Percentiles rank a stretch among this genome's conserved stretches.
phyloP scores from a whole-genome alignment of 2,888 invertebrate species.

The Lobophora halterata region DNA sequence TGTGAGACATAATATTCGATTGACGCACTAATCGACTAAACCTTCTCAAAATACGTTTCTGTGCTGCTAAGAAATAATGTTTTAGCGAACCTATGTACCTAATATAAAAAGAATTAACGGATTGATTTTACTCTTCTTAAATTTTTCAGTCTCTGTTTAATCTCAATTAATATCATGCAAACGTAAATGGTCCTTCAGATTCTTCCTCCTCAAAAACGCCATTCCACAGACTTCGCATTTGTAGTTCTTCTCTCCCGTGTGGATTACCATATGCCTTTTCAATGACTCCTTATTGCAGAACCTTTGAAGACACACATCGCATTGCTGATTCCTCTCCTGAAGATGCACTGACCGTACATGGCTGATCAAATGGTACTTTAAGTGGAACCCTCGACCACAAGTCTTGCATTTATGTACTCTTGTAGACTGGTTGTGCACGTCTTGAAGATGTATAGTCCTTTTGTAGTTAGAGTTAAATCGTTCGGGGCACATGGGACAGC shows the following conservation, averaged over 20 bases:
- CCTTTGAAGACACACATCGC: conserved; percentile 74
- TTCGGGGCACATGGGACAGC: conserved; percentile 72
- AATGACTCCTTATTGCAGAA: conserved; percentile 79
- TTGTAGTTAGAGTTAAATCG: conserved; percentile 72
- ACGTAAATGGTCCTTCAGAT: conserved; percentile 68
- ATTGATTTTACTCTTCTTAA: too few species aligned
- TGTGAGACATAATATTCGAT: too few species aligned
- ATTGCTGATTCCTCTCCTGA: conserved; percentile 75
- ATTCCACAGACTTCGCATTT: conserved; percentile 78
- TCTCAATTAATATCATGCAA: conserved; percentile 57
- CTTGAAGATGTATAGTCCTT: conserved; percentile 70
- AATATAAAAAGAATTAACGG: too few species aligned
- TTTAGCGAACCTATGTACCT: too few species aligned
- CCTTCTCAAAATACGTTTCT: too few species aligned
- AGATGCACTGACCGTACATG: conserved; percentile 69
- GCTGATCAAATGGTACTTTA: conserved; percentile 70
- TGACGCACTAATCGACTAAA: too few species aligned
- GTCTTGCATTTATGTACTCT: conserved; percentile 71
- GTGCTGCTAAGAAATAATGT: too few species aligned
- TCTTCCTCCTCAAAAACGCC: conserved; percentile 70
- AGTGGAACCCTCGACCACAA: conserved; percentile 66
- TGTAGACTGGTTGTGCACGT: conserved; percentile 70
- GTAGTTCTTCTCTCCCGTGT: conserved; percentile 78
- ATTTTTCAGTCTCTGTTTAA: background rate
- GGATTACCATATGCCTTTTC: conserved; percentile 79